Percentiles rank a stretch among this genome's conserved stretches.
Evolutionary conservation across 2,888 invertebrate species (phyloP).

Genomic region (Bursaphelenchus okinawaensis): DNA sequence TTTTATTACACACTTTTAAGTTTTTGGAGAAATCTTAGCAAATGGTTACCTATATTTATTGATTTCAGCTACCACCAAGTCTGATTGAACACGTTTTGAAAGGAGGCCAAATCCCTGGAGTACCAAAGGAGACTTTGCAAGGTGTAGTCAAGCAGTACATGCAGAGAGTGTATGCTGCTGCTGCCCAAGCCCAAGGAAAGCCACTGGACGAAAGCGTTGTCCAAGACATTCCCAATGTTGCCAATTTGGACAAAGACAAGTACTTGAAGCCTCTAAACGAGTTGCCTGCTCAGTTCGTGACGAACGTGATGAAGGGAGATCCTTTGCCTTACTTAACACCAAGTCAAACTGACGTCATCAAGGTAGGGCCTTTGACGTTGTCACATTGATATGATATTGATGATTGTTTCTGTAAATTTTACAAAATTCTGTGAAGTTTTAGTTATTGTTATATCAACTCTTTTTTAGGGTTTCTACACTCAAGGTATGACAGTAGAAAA

Average conservation of each 20-base stretch:
- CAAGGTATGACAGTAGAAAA: too few species aligned
- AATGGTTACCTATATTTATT: not conserved
- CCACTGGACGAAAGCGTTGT: conserved; percentile 3
- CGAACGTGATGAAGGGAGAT: conserved; percentile 34
- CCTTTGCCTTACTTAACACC: conserved; percentile 39
- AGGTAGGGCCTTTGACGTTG: too few species aligned
- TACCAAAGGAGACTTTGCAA: conserved; percentile 48
- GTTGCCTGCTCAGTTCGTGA: conserved; percentile 38
- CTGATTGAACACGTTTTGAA: conserved; percentile 50
- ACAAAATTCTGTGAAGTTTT: not conserved
- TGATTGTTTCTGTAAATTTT: not conserved
- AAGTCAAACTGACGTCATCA: conserved; percentile 39
- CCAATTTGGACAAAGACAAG: conserved; percentile 12
- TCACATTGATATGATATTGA: too few species aligned
- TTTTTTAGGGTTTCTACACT: conserved; percentile 40
- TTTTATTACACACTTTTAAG: too few species aligned
- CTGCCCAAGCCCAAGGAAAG: conserved; percentile 30
- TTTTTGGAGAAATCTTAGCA: not conserved
- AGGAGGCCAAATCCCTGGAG: conserved; percentile 52
- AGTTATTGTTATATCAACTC: not conserved
- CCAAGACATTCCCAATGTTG: not conserved
- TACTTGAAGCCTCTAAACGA: conserved; percentile 38
- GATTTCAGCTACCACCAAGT: conserved; percentile 40
- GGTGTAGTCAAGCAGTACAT: conserved; percentile 43
- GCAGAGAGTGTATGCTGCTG: conserved; percentile 45